These are phyloP conservation scores for Choristoneura fumiferana DNA, from an alignment of 1,140 invertebrate species.

Conservation along the genomic window DNA sequence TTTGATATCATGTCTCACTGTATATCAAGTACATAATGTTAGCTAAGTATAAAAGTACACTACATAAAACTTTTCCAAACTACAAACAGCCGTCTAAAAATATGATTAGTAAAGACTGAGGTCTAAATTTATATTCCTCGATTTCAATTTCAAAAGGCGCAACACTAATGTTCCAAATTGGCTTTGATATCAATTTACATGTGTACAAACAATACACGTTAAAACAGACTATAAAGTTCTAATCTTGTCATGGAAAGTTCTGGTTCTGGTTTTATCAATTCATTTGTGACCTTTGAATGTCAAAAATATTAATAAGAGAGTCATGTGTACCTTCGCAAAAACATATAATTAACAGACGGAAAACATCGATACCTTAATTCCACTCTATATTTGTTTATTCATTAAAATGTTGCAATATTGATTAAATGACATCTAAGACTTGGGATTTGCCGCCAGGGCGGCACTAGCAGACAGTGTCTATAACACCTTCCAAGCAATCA, in stretches of 20 bases:
- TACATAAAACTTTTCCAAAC: slow-evolving; percentile 45
- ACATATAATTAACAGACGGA: too few relatives aligned
- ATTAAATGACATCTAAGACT: too few relatives aligned
- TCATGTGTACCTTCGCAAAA: too few relatives aligned
- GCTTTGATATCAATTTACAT: neutral
- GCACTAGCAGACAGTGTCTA: too few relatives aligned
- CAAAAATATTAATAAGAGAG: too few relatives aligned
- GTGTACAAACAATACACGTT: neutral
- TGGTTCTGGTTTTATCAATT: neutral
- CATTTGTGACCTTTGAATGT: neutral
- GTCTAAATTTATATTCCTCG: slow-evolving; percentile 26
- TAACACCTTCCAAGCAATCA: too few relatives aligned
- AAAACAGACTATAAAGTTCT: neutral
- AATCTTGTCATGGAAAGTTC: neutral
- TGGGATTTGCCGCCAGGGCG: too few relatives aligned
- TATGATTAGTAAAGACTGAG: slow-evolving; percentile 46
- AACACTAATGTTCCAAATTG: neutral
- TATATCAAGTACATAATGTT: neutral
- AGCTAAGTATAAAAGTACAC: slow-evolving; percentile 25
- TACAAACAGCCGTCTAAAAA: slow-evolving; percentile 62
- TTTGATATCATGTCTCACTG: slow-evolving; percentile 13
- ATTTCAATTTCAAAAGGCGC: too few relatives aligned
- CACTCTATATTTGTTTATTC: too few relatives aligned
- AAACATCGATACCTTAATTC: too few relatives aligned
- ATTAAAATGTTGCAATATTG: too few relatives aligned